A percentile compares a stretch with the other conserved stretches of the same genome.
Evolutionary conservation across 2,888 invertebrate species (phyloP).

Genomic region (Lacanobia wlatinum): DNA sequence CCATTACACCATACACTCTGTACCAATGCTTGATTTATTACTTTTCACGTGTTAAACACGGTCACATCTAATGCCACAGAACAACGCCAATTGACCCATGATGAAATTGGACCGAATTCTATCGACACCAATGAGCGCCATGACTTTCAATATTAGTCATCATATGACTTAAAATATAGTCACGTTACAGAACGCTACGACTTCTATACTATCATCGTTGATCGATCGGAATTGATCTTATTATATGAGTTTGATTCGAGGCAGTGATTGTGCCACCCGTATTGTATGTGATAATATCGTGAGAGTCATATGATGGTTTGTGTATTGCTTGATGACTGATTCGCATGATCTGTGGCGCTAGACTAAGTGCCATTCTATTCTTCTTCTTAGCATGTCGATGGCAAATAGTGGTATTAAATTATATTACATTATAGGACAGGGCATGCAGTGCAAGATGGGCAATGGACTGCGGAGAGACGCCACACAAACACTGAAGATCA

Average conservation of each 20-base stretch:
- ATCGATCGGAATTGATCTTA: constrained; percentile 56
- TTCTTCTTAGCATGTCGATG: no score
- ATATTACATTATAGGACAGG: no score
- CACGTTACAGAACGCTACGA: constrained; percentile 5
- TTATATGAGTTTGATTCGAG: constrained; percentile 40
- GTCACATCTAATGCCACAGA: neutral
- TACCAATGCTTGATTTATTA: neutral
- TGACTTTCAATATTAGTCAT: constrained; percentile 36
- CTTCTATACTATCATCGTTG: constrained; percentile 24
- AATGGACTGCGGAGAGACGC: no score
- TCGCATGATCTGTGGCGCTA: neutral
- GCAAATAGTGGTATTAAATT: no score
- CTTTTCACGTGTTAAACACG: neutral
- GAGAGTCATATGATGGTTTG: constrained; percentile 7
- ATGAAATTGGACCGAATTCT: constrained; percentile 26
- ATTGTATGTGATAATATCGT: constrained; percentile 32
- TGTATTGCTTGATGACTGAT: neutral
- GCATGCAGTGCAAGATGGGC: no score
- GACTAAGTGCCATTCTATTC: no score
- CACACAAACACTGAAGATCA: no score
- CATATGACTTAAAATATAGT: constrained; percentile 32
- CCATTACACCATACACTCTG: neutral
- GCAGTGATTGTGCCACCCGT: constrained; percentile 17
- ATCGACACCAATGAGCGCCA: constrained; percentile 19
- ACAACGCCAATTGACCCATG: constrained; percentile 31